Percentiles rank a stretch among this genome's conserved stretches.
These are phyloP conservation scores for Bombus impatiens DNA, from an alignment of 1,140 invertebrate genomes.

Conservation along the genomic window DNA sequence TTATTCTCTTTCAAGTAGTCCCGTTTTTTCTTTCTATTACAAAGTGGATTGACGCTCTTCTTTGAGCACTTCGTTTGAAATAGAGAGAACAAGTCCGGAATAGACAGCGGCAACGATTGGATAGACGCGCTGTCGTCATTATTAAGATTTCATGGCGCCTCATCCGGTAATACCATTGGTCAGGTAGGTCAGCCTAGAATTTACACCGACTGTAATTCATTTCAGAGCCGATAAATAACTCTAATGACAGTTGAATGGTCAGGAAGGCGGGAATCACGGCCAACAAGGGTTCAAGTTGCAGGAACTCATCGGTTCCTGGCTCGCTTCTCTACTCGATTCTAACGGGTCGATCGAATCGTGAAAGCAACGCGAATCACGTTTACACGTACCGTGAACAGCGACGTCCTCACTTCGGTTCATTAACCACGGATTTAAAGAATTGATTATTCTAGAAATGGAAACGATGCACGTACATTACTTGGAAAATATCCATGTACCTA, in stretches of 20 bases:
- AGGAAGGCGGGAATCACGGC: slow-evolving; percentile 30
- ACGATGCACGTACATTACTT: slow-evolving; percentile 19
- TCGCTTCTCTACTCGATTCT: background rate
- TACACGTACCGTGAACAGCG: slow-evolving; percentile 7
- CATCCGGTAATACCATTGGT: slow-evolving; percentile 40
- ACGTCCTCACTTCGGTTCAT: slow-evolving; percentile 36
- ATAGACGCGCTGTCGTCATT: slow-evolving; percentile 37
- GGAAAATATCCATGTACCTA: slow-evolving; percentile 4
- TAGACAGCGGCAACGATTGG: background rate
- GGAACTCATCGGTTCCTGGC: slow-evolving; percentile 6
- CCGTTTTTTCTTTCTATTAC: background rate
- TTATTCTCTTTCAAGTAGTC: background rate
- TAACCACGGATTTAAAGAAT: slow-evolving; percentile 45
- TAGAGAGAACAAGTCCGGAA: background rate
- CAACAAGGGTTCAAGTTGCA: slow-evolving; percentile 35
- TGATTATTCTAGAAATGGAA: slow-evolving; percentile 41
- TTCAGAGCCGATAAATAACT: slow-evolving; percentile 56
- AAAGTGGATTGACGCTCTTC: background rate
- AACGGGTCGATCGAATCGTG: slow-evolving; percentile 22
- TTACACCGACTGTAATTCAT: slow-evolving; percentile 51
- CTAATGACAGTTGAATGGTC: slow-evolving; percentile 61
- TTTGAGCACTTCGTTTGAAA: background rate
- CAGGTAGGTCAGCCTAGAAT: slow-evolving; percentile 13
- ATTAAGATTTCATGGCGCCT: slow-evolving; percentile 57
- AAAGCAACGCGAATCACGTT: slow-evolving; percentile 40